Evolutionary conservation across 2,113 vertebrate genomes (phyloP).

Genomic region (Hippocampus comes): DNA sequence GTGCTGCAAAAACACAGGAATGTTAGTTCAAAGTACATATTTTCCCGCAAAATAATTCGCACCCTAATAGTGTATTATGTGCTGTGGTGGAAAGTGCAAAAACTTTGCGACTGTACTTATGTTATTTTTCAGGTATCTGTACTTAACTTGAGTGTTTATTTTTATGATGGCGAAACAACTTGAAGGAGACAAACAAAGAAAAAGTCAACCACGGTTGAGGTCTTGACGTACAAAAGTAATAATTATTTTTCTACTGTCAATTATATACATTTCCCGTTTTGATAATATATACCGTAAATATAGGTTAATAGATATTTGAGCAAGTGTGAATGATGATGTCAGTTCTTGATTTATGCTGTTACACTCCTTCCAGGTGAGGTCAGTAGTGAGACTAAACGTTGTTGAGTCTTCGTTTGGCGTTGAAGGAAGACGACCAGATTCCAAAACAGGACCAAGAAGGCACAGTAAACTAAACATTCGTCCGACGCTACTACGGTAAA

Average conservation of each 20-base stretch:
- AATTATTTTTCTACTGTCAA: too few species aligned
- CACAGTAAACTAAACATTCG: not conserved
- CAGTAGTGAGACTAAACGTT: not conserved
- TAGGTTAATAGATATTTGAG: not conserved
- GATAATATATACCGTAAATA: too few species aligned
- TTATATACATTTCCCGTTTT: too few species aligned
- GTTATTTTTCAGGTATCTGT: not conserved
- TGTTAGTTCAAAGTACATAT: not conserved
- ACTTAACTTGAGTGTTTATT: not conserved
- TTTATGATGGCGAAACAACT: too few species aligned
- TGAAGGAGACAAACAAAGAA: too few species aligned
- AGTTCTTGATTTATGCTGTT: not conserved
- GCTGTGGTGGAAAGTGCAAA: not conserved
- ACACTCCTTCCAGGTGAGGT: not conserved
- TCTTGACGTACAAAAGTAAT: too few species aligned
- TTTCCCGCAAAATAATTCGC: not conserved
- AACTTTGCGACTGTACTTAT: too few species aligned
- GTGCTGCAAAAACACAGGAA: conserved; percentile 32
- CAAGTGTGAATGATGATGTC: not conserved
- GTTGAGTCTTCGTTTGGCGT: not conserved
- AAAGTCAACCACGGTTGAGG: too few species aligned
- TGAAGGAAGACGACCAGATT: not conserved
- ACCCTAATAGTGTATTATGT: not conserved
- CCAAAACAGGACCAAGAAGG: not conserved
- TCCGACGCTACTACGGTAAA: conserved; percentile 3